Percentiles rank a stretch among this genome's conserved stretches.
These are phyloP conservation scores for Rhipidura dahli DNA, from an alignment of 2,113 vertebrate genomes.

Conservation along the genomic window DNA sequence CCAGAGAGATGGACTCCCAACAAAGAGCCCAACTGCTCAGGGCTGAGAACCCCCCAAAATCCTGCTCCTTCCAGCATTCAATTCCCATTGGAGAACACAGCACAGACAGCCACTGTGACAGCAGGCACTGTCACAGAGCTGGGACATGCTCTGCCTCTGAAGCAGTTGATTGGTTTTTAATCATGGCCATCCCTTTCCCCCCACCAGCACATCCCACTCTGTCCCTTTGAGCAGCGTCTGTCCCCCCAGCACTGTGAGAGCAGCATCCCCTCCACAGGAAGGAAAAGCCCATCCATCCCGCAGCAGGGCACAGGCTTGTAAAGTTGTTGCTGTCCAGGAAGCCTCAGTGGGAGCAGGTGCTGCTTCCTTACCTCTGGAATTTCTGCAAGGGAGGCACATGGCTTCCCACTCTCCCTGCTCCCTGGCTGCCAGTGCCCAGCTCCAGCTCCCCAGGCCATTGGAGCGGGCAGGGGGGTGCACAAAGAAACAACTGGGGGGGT, in stretches of 20 bases:
- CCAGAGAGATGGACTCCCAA: not conserved
- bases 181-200: fast-evolving
- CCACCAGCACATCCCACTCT: fast-evolving
- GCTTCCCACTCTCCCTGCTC: not conserved
- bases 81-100: fast-evolving
- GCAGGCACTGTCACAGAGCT: not conserved
- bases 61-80: not conserved
- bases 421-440: not conserved
- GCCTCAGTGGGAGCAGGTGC: not conserved
- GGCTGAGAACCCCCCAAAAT: not conserved
- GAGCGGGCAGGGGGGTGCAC: fast-evolving
- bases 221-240: fast-evolving
- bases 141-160: not conserved
- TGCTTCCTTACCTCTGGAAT: not conserved
- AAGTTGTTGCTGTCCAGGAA: not conserved
- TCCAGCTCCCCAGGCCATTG: not conserved
- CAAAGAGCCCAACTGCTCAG: not conserved
- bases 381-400: not conserved
- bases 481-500: fast-evolving
- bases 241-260: fast-evolving
- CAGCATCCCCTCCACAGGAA: not conserved
- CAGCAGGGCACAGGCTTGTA: not conserved
- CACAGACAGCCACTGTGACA: not conserved
- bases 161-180: not conserved
- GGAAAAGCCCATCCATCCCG: not conserved